phyloP scores from a whole-genome alignment of 2,797 vertebrate species.

The Arnoldichthys spilopterus region DNA sequence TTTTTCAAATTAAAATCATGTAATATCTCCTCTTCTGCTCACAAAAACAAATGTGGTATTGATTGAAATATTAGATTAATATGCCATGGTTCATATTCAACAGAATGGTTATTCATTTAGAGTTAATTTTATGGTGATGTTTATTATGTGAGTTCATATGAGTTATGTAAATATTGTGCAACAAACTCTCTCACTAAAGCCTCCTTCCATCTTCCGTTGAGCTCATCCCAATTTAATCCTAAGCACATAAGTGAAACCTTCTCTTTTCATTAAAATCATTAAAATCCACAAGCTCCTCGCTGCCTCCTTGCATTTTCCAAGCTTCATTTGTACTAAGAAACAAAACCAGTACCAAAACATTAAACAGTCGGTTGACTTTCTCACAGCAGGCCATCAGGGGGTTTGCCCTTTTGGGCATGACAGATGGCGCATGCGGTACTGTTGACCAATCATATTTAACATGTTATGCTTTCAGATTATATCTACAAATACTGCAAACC shows the following conservation, averaged over 20 bases:
- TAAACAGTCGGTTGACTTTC: not conserved
- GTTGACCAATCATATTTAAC: conserved; percentile 20
- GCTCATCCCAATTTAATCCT: conserved; percentile 5
- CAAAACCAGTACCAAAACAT: not conserved
- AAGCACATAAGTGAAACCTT: not conserved
- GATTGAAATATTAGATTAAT: too few species aligned
- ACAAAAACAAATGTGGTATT: too few species aligned
- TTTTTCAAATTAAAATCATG: too few species aligned
- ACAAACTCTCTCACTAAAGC: not conserved
- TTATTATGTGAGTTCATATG: too few species aligned
- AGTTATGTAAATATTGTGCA: too few species aligned
- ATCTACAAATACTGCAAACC: not conserved
- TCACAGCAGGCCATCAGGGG: not conserved
- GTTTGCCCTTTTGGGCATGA: not conserved
- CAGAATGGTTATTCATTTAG: too few species aligned
- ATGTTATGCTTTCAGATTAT: not conserved
- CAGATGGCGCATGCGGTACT: conserved; percentile 8
- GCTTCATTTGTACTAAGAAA: not conserved
- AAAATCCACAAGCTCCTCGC: not conserved
- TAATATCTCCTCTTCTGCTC: too few species aligned
- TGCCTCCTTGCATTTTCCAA: not conserved
- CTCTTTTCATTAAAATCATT: not conserved
- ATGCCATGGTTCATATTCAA: too few species aligned
- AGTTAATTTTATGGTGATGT: too few species aligned
- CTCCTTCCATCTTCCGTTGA: not conserved